Base-by-base conservation (phyloP, 2,113 vertebrate species). In the Bubo bubo region DNA sequence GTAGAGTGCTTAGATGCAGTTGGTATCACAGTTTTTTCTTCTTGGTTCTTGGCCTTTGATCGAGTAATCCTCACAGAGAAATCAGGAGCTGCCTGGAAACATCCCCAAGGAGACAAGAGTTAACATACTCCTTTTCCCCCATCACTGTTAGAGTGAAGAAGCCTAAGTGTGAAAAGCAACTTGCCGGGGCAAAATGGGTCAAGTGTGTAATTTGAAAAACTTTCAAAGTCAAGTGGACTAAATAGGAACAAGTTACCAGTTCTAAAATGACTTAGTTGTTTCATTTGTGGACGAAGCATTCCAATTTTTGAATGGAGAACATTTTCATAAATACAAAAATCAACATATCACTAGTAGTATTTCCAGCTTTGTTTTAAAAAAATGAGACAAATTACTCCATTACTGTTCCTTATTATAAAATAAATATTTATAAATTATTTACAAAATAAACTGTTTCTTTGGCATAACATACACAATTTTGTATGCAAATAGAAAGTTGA, bases 1-100 rank as follows among this genome's bases (percentile, higher is more conserved):
- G 0, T 41, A 14, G 95, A 81, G 14, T 37, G 45, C n/a, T 96
- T 97, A 2, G 93, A 9, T 55, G 68, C 83, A 24, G 62, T 15
- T 24, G 94, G 68, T 79, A 97, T 87, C 90, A 67, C 68, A 34
- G 20, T 55, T 62, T 96, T 98, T 55, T 96, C 97, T 82, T 95
- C 64, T 58, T 98, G 97, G 6, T 86, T 95, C 94, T 95, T 98
- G 70, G 97, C 71, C 82, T 97, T 98, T n/a, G 98, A 98, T 52
- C 98, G 98, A 67, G 98, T 98, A 58, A 98, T 95, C 67, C 97
- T 97, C 32, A 77, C 90, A 12, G 97, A 93, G 81, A 34, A 90
- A 88, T 85, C 80, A 81, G 96, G 75, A 95, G 90, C 20, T 86
- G 62, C 79, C 98, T 98, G 73, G 39, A 90, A 96, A 84, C 17